Evolutionary conservation across 2,888 invertebrate genomes (phyloP), one percentile per base, ranked within the genome.

Genomic region (Operophtera brumata): DNA sequence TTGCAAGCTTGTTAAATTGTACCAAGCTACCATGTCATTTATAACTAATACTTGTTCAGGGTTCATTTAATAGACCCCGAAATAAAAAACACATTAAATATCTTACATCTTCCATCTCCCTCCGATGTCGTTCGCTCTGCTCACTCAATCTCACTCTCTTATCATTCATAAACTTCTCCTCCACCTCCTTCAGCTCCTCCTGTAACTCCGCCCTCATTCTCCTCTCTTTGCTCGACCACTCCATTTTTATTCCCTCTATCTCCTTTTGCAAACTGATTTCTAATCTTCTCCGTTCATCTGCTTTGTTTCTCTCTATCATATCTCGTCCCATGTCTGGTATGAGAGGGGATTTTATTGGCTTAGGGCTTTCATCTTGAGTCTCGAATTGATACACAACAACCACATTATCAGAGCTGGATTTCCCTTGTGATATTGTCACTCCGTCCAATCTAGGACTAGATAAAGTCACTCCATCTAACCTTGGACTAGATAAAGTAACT

Each of bases 211-310:
- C 86, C 71, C 78, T 92, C 91, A 76, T 89, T 77, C 73, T 92
- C 82, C 75, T 92, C 67, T 82, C 93, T 80, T 72, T 92, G 54
- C 86, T 86, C 57, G 92, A 89, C 67, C 93, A 88, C 47, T 93
- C 92, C 59, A 91, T 89, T 65, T 91, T 91, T 44, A 92, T 79
- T 61, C 80, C 71, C 64, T 92, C 88, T 61, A 92, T 78, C 73
- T 91, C 92, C 52, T 88, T 90, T 69, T 91, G 84, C 59, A 89
- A 64, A 34, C 82, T 73, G 48, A 88, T 67, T 65, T 90, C 89
- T 45, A 88, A 58, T 70, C 88, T 77, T 71, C 84, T 83, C 48
- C 78, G 81, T 60, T 86, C 86, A 60, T 87, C 87, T 50, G 73
- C 78, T 61, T 86, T 89, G 49, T 78, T 86, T 34, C 89, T 81